phyloP scores from a whole-genome alignment of 2,797 vertebrate species.

The Eurystomus glaucurus region DNA sequence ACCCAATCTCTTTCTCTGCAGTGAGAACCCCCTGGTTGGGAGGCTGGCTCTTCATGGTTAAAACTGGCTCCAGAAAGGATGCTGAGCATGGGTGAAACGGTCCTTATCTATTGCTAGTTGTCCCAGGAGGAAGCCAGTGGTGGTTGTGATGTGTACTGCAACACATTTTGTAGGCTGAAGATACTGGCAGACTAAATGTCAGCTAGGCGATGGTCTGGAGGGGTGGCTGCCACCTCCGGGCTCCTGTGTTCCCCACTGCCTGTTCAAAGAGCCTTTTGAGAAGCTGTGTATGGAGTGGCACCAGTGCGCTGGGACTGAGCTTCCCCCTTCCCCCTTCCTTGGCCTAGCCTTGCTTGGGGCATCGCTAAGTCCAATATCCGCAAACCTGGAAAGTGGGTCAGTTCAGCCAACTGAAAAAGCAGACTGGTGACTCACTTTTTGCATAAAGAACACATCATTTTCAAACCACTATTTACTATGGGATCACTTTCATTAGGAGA shows the following conservation, averaged over 20 bases:
- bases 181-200: not conserved
- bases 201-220: not conserved
- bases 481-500: not conserved
- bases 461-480: not conserved
- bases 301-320: fast-evolving
- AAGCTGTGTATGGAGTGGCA: not conserved
- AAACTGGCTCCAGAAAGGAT: not conserved
- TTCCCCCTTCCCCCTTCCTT: not conserved
- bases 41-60: not conserved
- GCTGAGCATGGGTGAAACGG: not conserved
- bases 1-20: not conserved
- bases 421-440: slow-evolving; percentile 31
- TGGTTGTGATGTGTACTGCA: not conserved
- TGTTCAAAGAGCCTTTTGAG: not conserved
- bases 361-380: not conserved
- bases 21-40: fast-evolving
- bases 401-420: slow-evolving; percentile 46
- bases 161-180: fast-evolving
- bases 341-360: slow-evolving; percentile 5
- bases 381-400: slow-evolving; percentile 22
- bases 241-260: fast-evolving
- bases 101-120: not conserved
- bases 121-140: not conserved
- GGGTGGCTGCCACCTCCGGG: fast-evolving
- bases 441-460: not conserved